Evolutionary conservation across 2,888 invertebrate species (phyloP).

Genomic region (Graphium colonna): DNA sequence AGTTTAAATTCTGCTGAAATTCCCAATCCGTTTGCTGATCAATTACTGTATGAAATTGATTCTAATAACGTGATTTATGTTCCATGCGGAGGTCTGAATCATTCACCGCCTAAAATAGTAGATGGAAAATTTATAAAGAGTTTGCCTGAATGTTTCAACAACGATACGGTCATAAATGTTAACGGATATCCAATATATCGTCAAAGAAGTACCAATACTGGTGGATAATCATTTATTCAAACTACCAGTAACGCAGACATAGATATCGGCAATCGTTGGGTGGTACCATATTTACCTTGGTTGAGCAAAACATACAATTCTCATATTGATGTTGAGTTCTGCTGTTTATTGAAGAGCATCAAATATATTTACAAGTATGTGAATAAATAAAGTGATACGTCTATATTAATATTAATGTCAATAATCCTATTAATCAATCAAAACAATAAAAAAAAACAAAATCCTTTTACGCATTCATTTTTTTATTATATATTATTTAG

Average conservation of each 20-base stretch:
- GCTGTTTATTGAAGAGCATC: neutral
- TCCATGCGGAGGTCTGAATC: too few species aligned
- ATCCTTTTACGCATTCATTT: too few species aligned
- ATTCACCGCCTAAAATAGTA: too few species aligned
- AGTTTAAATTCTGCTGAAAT: slow-evolving; percentile 20
- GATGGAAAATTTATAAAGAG: too few species aligned
- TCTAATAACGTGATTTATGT: slow-evolving; percentile 47
- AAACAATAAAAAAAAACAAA: too few species aligned
- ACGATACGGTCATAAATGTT: slow-evolving; percentile 27
- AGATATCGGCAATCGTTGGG: slow-evolving; percentile 28
- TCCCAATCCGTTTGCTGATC: slow-evolving; percentile 36
- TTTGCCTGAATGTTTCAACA: slow-evolving; percentile 20
- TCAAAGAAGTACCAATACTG: slow-evolving; percentile 26
- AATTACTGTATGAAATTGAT: slow-evolving; percentile 37
- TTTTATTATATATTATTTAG: too few species aligned
- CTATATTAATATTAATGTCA: too few species aligned
- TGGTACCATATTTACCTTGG: too few species aligned
- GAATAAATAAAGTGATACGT: too few species aligned
- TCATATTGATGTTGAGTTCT: neutral
- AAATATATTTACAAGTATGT: too few species aligned
- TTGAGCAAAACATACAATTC: too few species aligned
- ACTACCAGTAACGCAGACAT: slow-evolving; percentile 25
- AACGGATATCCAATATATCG: slow-evolving; percentile 27
- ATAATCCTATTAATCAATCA: too few species aligned
- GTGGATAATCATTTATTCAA: slow-evolving; percentile 23